Base-by-base conservation (phyloP, 2,797 vertebrate species). In the Oryzias dopingdopingensis region DNA sequence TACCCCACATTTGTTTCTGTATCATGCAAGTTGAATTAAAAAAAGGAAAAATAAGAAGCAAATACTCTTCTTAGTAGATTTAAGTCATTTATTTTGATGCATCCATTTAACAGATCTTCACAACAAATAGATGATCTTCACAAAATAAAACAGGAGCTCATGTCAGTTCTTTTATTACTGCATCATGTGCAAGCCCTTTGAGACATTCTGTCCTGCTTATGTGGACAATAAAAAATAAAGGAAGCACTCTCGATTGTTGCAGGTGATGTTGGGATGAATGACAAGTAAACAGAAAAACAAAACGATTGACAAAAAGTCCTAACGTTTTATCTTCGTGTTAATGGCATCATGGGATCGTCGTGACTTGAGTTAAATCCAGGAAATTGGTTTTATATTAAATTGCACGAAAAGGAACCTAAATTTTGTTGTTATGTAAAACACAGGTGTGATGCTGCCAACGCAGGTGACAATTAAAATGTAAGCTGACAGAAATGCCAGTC, bases 171-270 rank as follows among this genome's bases (percentile, higher is more conserved):
- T 45, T 67, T 49, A 29, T 72, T 77, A 81, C 87, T 26, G 0
- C 83, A 77, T 70, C 65, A 74, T 54, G 72, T 81, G 81, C 65
- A 88, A 85, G 90, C 87, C 63, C 91, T 91, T 93, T 89, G 52
- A 78, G 70, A 72, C 67, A 76, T 81, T 73, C 48, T 71, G 75
- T 74, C 83, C 64, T 51, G 70, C 61, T 49, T 41, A 65, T 50
- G 56, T 53, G 64, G 76, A 85, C 59, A 52, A 59, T 65, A 58
- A 48, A 60, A 82, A 72, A 57, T 74, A 83, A 69, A 77, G 85
- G 87, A 89, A 90, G 86, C 85, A 78, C 84, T 85, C 74, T 60
- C 72, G 84, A 87, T 86, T 76, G 58, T 74, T 78, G 76, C 67
- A 70, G 79, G 74, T 74, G 72, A 64, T 72, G 49, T 65, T 64